Conservation (phyloP, 2,888 invertebrate species). For the Malacosoma neustria region DNA sequence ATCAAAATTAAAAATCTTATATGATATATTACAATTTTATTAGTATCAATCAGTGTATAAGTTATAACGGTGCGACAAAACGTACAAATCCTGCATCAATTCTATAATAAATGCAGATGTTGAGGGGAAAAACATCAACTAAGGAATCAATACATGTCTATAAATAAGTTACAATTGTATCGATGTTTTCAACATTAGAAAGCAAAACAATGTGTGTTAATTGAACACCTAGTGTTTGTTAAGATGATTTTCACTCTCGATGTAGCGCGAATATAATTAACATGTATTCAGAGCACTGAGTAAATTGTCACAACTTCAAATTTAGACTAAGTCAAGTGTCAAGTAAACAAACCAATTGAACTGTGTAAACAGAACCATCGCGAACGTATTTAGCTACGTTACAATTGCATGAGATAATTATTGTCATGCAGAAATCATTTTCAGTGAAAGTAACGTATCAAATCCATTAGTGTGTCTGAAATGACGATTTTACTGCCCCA, state of each 20-base stretch:
- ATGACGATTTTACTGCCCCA: conserved; percentile 35
- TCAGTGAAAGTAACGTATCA: conserved; percentile 43
- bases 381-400: background rate
- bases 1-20: too few species aligned
- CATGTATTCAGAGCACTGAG: conserved; percentile 44
- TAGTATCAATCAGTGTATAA: too few species aligned
- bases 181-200: conserved; percentile 32
- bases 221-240: conserved; percentile 34
- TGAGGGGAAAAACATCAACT: too few species aligned
- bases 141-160: conserved; percentile 4
- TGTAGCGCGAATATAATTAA: conserved; percentile 46
- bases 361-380: background rate
- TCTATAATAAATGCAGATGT: too few species aligned
- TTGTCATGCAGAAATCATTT: conserved; percentile 9
- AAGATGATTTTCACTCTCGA: conserved; percentile 44
- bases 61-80: too few species aligned
- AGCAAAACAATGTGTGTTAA: conserved; percentile 44
- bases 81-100: too few species aligned
- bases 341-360: conserved; percentile 13
- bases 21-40: too few species aligned
- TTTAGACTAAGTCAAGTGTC: conserved; percentile 20
- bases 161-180: conserved; percentile 21
- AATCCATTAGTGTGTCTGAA: conserved; percentile 33
- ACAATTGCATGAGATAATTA: background rate
- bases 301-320: conserved; percentile 27